A percentile compares a stretch with the other conserved stretches of the same genome.
phyloP scores from a whole-genome alignment of 1,140 invertebrate species.

The Zaprionus taronus region DNA sequence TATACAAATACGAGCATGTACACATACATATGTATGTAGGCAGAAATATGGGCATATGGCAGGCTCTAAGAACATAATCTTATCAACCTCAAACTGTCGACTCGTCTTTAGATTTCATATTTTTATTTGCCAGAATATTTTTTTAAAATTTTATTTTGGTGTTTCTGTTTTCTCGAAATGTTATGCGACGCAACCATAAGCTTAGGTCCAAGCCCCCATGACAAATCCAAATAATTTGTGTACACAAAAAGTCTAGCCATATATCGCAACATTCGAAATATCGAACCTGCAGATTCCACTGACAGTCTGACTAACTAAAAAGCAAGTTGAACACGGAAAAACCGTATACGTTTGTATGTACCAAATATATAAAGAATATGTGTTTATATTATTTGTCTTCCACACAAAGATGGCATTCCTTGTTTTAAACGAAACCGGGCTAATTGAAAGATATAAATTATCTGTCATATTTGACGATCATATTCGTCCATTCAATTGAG shows the following conservation, averaged over 20 bases:
- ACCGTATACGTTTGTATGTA: not conserved
- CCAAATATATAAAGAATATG: not conserved
- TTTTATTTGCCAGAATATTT: slow-evolving; percentile 23
- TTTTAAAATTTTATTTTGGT: slow-evolving; percentile 1
- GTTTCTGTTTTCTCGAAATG: slow-evolving; percentile 1
- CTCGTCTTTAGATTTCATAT: slow-evolving; percentile 37
- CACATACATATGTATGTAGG: not conserved
- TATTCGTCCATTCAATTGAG: slow-evolving; percentile 1
- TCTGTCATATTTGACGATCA: slow-evolving; percentile 6
- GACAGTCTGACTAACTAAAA: not conserved
- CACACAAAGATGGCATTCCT: not conserved
- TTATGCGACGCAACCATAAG: slow-evolving; percentile 20
- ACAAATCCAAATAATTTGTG: slow-evolving; percentile 22
- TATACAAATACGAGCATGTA: not conserved
- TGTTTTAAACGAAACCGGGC: not conserved
- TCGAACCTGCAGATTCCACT: not conserved
- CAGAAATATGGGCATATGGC: slow-evolving; percentile 25
- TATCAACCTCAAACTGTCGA: slow-evolving; percentile 57
- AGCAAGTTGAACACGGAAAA: not conserved
- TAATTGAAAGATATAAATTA: slow-evolving; percentile 10
- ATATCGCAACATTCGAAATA: not conserved
- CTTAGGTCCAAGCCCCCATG: slow-evolving; percentile 17
- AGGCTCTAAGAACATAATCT: slow-evolving; percentile 42
- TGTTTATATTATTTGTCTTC: slow-evolving; percentile 1
- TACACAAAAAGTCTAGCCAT: not conserved